phyloP scores from a whole-genome alignment of 30 jellyfish, hydroid and myxozoan genomes.

The Clytia hemisphaerica region DNA sequence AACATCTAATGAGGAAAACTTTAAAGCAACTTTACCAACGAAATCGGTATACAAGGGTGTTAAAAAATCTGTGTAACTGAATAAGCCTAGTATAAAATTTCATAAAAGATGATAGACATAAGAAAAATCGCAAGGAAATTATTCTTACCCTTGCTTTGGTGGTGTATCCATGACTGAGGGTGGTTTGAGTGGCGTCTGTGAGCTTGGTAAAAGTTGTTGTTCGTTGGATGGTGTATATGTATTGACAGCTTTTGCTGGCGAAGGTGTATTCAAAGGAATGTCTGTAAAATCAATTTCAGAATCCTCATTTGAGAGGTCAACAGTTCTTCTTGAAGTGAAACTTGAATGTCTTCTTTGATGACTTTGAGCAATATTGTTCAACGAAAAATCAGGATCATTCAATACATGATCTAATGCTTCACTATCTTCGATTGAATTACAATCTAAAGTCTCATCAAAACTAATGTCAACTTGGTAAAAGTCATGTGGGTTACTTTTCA shows the following conservation, averaged over 20 bases:
- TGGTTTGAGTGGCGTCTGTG: slow-evolving; percentile 37
- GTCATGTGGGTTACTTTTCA: slow-evolving; percentile 25
- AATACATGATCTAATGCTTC: background rate
- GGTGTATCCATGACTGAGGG: slow-evolving; percentile 65
- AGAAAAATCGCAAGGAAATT: background rate
- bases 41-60: background rate
- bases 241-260: slow-evolving; percentile 30
- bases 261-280: slow-evolving; percentile 65
- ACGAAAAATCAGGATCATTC: background rate
- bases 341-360: background rate
- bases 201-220: background rate
- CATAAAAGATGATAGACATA: background rate
- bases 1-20: background rate
- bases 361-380: no score
- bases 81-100: background rate
- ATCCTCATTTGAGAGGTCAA: background rate
- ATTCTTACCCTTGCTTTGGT: slow-evolving; percentile 64
- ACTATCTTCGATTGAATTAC: background rate
- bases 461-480: background rate
- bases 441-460: background rate
- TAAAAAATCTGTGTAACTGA: background rate
- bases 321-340: background rate
- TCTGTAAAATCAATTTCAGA: slow-evolving; percentile 65
- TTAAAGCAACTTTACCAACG: background rate
- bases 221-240: slow-evolving; percentile 58